These are phyloP conservation scores for Centropus unirufus DNA, from an alignment of 2,113 vertebrate genomes.

Conservation along the genomic window DNA sequence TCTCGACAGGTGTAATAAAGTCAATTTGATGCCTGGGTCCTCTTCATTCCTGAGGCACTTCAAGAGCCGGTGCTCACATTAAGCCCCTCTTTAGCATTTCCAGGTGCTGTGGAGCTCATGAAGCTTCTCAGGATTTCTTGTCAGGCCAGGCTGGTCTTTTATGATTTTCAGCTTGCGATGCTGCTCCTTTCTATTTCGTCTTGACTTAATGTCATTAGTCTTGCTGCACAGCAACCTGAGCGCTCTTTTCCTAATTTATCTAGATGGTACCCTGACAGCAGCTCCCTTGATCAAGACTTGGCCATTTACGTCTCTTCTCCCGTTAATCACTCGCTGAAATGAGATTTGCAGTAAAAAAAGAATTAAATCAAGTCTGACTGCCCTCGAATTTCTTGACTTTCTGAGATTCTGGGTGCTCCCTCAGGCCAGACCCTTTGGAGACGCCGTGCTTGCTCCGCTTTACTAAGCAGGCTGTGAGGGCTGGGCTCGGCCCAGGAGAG, in stretches of 20 bases:
- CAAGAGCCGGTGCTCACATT: neutral
- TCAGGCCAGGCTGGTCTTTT: conserved; percentile 62
- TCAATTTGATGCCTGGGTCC: neutral
- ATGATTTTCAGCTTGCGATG: conserved; percentile 66
- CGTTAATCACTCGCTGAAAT: conserved; percentile 81
- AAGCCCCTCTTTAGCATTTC: conserved; percentile 44
- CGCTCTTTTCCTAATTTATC: conserved; percentile 80
- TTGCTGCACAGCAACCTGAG: conserved; percentile 75
- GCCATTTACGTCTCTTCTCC: conserved; percentile 78
- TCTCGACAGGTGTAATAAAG: neutral
- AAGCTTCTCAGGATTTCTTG: conserved; percentile 67
- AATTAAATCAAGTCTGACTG: conserved; percentile 80
- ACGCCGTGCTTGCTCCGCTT: conserved; percentile 33
- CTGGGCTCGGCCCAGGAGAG: neutral
- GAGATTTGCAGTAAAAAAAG: conserved; percentile 76
- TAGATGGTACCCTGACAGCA: conserved; percentile 79
- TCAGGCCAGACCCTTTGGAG: conserved; percentile 57
- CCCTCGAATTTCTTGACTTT: conserved; percentile 67
- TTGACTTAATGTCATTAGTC: conserved; percentile 80
- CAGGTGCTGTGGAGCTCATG: conserved; percentile 56
- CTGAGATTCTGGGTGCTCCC: conserved; percentile 46
- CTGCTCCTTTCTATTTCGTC: conserved; percentile 77
- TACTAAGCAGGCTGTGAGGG: neutral
- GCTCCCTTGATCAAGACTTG: conserved; percentile 78
- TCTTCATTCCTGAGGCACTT: neutral